Conservation (phyloP, 2,797 vertebrate species). For the Urophycis tenuis region DNA sequence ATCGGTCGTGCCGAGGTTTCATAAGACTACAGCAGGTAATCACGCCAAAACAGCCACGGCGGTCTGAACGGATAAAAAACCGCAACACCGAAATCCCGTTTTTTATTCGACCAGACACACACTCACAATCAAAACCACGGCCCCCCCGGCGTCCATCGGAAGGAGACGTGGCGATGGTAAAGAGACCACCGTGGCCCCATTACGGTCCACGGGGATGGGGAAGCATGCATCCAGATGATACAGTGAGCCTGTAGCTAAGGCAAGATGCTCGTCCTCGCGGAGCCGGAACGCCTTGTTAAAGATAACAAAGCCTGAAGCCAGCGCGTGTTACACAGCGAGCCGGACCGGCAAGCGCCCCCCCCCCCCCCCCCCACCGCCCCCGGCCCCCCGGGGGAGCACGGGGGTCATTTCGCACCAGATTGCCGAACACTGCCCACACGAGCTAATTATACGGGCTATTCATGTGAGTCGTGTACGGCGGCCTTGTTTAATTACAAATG, state of each 20-base stretch:
- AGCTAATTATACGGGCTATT: constrained; percentile 65
- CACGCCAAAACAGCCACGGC: too few relatives aligned
- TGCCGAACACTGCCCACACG: constrained; percentile 60
- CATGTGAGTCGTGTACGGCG: constrained; percentile 61
- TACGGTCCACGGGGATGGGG: not conserved
- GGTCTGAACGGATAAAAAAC: too few relatives aligned
- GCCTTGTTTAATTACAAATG: constrained; percentile 57
- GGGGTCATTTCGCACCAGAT: constrained; percentile 64
- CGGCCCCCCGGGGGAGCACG: constrained; percentile 50
- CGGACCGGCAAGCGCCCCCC: too few relatives aligned
- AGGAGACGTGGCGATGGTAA: not conserved
- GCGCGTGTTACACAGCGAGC: too few relatives aligned
- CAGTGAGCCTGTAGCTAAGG: not conserved
- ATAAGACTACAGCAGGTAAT: not conserved
- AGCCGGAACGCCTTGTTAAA: not conserved
- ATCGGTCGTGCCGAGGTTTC: not conserved
- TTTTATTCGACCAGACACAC: too few relatives aligned
- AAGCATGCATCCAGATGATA: not conserved
- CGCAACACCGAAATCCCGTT: too few relatives aligned
- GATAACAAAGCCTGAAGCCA: constrained; percentile 45
- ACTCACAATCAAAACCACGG: not conserved
- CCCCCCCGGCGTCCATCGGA: not conserved
- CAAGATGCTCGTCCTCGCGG: not conserved
- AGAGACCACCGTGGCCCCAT: not conserved
- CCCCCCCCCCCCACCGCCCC: too few relatives aligned